Evolutionary conservation across 2,888 invertebrate genomes (phyloP), one percentile per base, ranked within the genome.

Genomic region (Melitaea athalia): DNA sequence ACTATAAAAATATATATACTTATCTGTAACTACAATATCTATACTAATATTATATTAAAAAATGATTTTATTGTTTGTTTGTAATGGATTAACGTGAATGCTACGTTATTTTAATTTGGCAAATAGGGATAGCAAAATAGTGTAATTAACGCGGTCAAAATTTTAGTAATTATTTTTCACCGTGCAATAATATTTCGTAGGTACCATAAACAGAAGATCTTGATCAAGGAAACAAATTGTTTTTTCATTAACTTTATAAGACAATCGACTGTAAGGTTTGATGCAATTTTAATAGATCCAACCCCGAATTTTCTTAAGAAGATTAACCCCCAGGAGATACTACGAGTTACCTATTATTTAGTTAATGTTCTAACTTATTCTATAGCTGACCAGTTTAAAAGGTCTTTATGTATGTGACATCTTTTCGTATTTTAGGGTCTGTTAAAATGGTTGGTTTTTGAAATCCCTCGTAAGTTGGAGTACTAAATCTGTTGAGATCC

Each of bases 401-500:
- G 70, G 62, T 24, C 74, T 61, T 45, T 60, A 15, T 3, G 45
- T 12, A 15, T 64, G 49, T 62, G 57, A 67, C 50, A 52, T 64
- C 43, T 42, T 17, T 49, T 47, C 11, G 59, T 14, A 43, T 15
- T 49, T 33, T 50, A 38, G 57, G 66, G 53, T 70, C 63, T 49
- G n/a, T 65, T 65, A 70, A 65, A 67, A 62, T 75, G 76, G 76
- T 64, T 75, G 72, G 66, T 69, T 74, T 75, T 71, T 73, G 72
- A 75, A 76, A 75, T 72, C 75, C 75, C 75, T 66, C 69, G 69
- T 71, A 76, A 82, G 80, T 80, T 75, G 70, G 76, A 72, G 82
- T 79, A 85, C 83, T 87, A 87, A 88, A 88, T 89, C 88, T 85
- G 81, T 76, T 78, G 76, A 79, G 81, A 77, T 79, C 80, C 83